Conservation (phyloP, 2,888 invertebrate species). For the Philonicus albiceps region DNA sequence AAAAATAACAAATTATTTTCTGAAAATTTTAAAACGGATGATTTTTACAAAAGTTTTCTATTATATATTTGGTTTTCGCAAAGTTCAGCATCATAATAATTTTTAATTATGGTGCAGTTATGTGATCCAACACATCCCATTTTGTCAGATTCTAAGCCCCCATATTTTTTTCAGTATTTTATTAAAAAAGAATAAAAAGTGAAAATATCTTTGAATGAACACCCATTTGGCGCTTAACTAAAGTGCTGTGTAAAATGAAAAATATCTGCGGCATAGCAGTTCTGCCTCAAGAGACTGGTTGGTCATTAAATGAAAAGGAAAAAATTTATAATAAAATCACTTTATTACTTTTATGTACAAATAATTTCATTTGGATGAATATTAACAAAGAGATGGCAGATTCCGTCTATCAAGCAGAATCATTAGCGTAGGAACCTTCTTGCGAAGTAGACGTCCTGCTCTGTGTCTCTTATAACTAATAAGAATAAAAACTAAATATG, state of each 20-base stretch:
- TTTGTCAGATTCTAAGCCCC: too few relatives aligned
- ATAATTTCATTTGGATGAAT: conserved; percentile 17
- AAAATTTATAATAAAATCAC: conserved; percentile 1
- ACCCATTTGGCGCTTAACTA: neutral
- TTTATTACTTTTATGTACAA: conserved; percentile 29
- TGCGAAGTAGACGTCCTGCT: neutral
- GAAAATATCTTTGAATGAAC: too few relatives aligned
- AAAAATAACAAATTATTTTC: too few relatives aligned
- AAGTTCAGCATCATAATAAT: too few relatives aligned
- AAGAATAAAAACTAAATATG: conserved; percentile 45
- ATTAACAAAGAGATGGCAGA: conserved; percentile 4
- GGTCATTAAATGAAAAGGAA: neutral
- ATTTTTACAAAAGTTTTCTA: too few relatives aligned
- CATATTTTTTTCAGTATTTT: too few relatives aligned
- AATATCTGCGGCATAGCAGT: neutral
- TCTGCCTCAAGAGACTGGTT: too few relatives aligned
- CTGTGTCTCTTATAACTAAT: neutral
- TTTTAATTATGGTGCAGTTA: too few relatives aligned
- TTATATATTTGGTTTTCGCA: too few relatives aligned
- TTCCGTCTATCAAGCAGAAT: neutral
- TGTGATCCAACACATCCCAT: too few relatives aligned
- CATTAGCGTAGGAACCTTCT: conserved; percentile 17
- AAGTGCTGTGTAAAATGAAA: neutral
- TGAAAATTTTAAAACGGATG: too few relatives aligned
- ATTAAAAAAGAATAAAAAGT: too few relatives aligned